Percentiles rank a stretch among this genome's conserved stretches.
Evolutionary conservation across 1,140 invertebrate species (phyloP).

Genomic region (Chionoecetes opilio): DNA sequence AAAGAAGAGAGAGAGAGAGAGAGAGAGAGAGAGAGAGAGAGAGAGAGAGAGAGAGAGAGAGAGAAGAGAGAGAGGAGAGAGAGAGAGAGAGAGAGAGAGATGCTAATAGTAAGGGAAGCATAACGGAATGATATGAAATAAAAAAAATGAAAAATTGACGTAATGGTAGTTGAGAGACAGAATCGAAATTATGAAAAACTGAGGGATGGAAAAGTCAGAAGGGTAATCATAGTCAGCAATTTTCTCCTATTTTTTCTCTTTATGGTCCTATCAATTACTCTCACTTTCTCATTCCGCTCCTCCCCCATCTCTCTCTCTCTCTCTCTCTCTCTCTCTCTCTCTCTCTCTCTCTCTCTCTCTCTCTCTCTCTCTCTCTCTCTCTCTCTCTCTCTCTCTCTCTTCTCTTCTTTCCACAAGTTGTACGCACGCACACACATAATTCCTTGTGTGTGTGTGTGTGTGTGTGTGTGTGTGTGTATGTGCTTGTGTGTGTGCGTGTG

Average conservation of each 20-base stretch:
- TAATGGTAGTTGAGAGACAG: neutral
- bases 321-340: neutral
- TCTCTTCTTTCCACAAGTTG: too few relatives aligned
- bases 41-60: neutral
- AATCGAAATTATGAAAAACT: neutral
- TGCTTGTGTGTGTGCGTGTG: neutral
- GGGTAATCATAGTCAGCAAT: neutral
- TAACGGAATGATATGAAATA: neutral
- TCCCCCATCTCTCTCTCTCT: conserved; percentile 1
- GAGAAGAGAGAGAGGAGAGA: too few relatives aligned
- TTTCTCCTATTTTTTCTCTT: too few relatives aligned
- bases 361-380: neutral
- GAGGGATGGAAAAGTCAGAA: neutral
- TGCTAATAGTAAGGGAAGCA: neutral
- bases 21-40: neutral
- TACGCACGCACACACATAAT: too few relatives aligned
- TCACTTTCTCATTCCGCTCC: neutral
- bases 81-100: too few relatives aligned
- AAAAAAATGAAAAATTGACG: neutral
- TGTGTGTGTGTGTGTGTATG: conserved; percentile 51
- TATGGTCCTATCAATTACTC: too few relatives aligned
- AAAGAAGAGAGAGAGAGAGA: neutral
- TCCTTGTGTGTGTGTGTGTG: conserved; percentile 37
- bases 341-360: too few relatives aligned
- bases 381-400: too few relatives aligned